Percentiles rank a stretch among this genome's conserved stretches.
Conservation (phyloP, 2,888 invertebrate species). For the Stratiomys singularior region DNA sequence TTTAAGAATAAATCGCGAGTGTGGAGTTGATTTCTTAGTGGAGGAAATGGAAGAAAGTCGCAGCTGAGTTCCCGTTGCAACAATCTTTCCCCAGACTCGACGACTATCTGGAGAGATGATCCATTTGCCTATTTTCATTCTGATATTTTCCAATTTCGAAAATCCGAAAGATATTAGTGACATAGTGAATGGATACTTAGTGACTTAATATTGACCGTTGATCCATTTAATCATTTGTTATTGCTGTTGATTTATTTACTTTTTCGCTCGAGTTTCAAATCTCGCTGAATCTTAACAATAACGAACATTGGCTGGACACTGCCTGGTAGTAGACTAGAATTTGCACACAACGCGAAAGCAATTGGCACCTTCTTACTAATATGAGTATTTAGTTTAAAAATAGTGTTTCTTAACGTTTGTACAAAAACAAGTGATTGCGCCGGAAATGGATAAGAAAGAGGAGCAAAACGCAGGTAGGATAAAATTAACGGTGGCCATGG, state of each 20-base stretch:
- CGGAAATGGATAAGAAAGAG: slow-evolving; percentile 38
- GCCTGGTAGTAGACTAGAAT: background rate
- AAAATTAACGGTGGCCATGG: background rate
- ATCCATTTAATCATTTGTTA: background rate
- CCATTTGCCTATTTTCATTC: background rate
- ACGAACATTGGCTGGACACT: background rate
- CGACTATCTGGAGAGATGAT: slow-evolving; percentile 37
- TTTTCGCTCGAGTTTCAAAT: background rate
- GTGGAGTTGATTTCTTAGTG: slow-evolving; percentile 21
- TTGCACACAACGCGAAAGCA: background rate
- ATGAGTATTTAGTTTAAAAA: background rate
- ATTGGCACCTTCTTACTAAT: background rate
- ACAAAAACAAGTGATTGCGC: background rate
- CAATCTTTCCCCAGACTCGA: background rate
- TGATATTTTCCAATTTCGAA: background rate
- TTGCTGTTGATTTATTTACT: background rate
- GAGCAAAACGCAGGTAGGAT: slow-evolving; percentile 38
- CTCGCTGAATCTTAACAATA: background rate
- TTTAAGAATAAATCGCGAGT: slow-evolving; percentile 37
- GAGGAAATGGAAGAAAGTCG: background rate
- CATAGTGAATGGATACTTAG: slow-evolving; percentile 13
- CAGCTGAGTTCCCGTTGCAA: background rate
- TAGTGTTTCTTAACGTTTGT: background rate
- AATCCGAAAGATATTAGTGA: background rate
- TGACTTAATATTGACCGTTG: slow-evolving; percentile 7